phyloP scores from a whole-genome alignment of 2,888 invertebrate genomes.

The Glaucopsyche alexis region DNA sequence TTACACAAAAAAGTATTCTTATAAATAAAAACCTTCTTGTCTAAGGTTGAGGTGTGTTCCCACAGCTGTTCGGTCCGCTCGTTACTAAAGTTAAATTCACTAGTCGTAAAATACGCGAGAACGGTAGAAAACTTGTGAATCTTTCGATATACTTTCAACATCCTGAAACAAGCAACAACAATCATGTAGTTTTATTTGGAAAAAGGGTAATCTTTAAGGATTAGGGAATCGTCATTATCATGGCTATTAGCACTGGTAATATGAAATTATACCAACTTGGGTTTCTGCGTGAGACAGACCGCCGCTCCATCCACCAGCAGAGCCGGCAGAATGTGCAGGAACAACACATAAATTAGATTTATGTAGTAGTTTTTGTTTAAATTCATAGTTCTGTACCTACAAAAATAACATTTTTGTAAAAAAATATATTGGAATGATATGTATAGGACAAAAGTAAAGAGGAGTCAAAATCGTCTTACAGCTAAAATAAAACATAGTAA shows the following conservation, averaged over 20 bases:
- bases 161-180: constrained; percentile 67
- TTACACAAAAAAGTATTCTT: too few relatives aligned
- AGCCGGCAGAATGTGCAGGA: constrained; percentile 87
- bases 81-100: constrained; percentile 86
- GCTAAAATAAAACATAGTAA: too few relatives aligned
- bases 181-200: constrained; percentile 1
- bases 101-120: constrained; percentile 86
- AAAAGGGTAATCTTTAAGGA: too few relatives aligned
- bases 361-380: constrained; percentile 77
- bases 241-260: not conserved
- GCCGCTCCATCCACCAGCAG: constrained; percentile 82
- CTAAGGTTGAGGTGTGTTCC: constrained; percentile 58
- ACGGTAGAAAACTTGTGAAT: constrained; percentile 88
- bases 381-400: constrained; percentile 79
- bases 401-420: constrained; percentile 32
- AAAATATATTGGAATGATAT: not conserved
- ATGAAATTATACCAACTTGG: constrained; percentile 73
- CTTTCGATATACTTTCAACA: constrained; percentile 88
- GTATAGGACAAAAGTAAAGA: too few relatives aligned
- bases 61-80: constrained; percentile 81
- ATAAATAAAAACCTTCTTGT: constrained; percentile 52
- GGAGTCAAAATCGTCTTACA: too few relatives aligned
- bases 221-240: too few relatives aligned
- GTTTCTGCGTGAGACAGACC: constrained; percentile 82
- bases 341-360: constrained; percentile 77